phyloP scores from a whole-genome alignment of 2,888 invertebrate species.

The Ophion ellenae region DNA sequence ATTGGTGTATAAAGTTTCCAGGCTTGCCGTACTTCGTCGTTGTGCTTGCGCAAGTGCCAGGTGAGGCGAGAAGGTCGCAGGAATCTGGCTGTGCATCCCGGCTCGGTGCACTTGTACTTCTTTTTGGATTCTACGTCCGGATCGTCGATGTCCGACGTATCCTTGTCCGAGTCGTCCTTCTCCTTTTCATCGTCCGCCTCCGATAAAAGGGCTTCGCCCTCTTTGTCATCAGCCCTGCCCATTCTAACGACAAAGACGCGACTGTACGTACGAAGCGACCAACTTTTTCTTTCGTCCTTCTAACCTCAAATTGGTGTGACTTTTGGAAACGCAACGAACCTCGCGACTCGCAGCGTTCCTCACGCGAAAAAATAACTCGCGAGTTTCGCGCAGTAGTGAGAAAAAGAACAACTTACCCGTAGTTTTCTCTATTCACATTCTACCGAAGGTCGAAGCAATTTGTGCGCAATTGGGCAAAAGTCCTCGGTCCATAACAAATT shows the following conservation, averaged over 20 bases:
- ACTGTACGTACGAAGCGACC: neutral
- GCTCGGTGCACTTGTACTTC: slow-evolving; percentile 84
- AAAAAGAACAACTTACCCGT: neutral
- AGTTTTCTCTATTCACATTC: slow-evolving; percentile 30
- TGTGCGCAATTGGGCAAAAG: slow-evolving; percentile 3
- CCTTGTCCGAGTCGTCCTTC: slow-evolving; percentile 48
- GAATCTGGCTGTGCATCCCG: slow-evolving; percentile 85
- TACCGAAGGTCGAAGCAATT: neutral
- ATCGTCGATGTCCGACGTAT: slow-evolving; percentile 44
- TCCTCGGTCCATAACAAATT: neutral
- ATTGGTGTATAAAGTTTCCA: neutral
- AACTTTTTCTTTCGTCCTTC: neutral
- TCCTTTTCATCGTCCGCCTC: slow-evolving; percentile 59
- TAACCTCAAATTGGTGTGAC: neutral
- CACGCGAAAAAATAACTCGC: neutral
- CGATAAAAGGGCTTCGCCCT: slow-evolving; percentile 39
- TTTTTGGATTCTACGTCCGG: slow-evolving; percentile 56
- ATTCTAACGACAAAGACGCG: slow-evolving; percentile 30
- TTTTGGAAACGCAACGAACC: neutral
- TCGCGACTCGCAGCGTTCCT: neutral
- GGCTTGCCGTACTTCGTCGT: slow-evolving; percentile 85
- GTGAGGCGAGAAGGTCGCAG: slow-evolving; percentile 85
- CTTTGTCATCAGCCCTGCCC: slow-evolving; percentile 54
- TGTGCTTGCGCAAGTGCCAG: slow-evolving; percentile 86
- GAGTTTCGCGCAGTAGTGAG: neutral